Base-by-base conservation (phyloP, 2,888 invertebrate species). In the Rosalia funebris region DNA sequence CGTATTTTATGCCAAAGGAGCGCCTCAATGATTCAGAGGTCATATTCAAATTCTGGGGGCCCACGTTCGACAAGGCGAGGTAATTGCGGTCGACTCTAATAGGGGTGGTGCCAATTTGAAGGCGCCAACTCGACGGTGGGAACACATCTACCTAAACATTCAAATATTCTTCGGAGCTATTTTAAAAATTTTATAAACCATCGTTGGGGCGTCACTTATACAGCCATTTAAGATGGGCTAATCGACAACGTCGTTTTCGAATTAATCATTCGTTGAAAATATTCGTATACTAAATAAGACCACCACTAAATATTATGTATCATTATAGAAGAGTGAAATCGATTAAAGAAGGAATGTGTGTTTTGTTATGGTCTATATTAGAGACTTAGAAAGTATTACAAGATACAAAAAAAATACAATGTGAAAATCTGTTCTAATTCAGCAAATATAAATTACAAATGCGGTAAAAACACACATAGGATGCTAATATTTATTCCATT, bases 41-140 rank as follows among this genome's bases (percentile, higher is more conserved):
- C 39, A 14, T 50, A 50, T 50, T 50, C 50, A 50, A 50, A 50
- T 50, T 12, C 0, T 2, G 25, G 20, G 39, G 37, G 25, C 39
- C 19, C 31, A 12, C 10, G 20, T 10, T 7, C 25, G 39, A 50
- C 20, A 16, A 39, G 20, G 14, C 34, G n/a, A 16, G 50, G 39
- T 50, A 50, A 50, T 39, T 39, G 39, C 39, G 39, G 39, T 25
- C 50, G 50, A 25, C 50, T 14, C 20, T 50, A 50, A 50, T 50
- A 50, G 20, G 50, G 50, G 50, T 50, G 50, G 10, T 73, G 73
- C 73, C 75, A 77, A 76, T 77, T 76, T 76, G 68, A 54, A 60
- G 77, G 77, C 77, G 77, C 77, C 77, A 66, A 53, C 47, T 39
- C 60, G 74, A 64, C 74, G 74, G 74, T 76, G 77, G 73, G 77